These are phyloP conservation scores for Drosophila bocki DNA, from an alignment of 1,140 invertebrate species.

Conservation along the genomic window DNA sequence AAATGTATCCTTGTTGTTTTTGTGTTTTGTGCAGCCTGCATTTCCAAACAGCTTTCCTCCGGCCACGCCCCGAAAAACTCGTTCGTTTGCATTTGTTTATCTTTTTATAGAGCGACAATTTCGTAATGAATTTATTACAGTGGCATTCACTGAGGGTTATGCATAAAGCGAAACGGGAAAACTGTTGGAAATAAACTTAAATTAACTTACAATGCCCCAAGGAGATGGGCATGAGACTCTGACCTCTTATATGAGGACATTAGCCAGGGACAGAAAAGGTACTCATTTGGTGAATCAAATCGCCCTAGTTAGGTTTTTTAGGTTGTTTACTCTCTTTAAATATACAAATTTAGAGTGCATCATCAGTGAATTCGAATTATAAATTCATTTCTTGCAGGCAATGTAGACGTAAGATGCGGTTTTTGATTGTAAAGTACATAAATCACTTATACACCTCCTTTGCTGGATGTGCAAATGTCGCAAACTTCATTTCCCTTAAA, in stretches of 20 bases:
- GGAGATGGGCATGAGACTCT: constrained; percentile 16
- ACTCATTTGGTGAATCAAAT: background rate
- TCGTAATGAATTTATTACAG: constrained; percentile 80
- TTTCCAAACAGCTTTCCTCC: constrained; percentile 26
- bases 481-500: constrained; percentile 25
- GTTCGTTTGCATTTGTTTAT: constrained; percentile 71
- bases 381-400: background rate
- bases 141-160: constrained; percentile 62
- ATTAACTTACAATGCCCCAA: constrained; percentile 66
- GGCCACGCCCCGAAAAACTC: constrained; percentile 3
- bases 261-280: background rate
- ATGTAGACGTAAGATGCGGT: background rate
- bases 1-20: constrained; percentile 63
- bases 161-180: constrained; percentile 56
- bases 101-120: constrained; percentile 80
- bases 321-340: background rate
- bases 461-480: background rate
- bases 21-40: constrained; percentile 30
- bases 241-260: constrained; percentile 4
- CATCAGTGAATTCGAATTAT: background rate
- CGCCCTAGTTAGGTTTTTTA: too few species aligned
- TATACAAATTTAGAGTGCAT: too few species aligned
- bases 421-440: background rate
- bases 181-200: constrained; percentile 76
- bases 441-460: background rate